A percentile compares a stretch with the other conserved stretches of the same genome.
Conservation (phyloP, 1,140 invertebrate species). For the Calosoma granatense region DNA sequence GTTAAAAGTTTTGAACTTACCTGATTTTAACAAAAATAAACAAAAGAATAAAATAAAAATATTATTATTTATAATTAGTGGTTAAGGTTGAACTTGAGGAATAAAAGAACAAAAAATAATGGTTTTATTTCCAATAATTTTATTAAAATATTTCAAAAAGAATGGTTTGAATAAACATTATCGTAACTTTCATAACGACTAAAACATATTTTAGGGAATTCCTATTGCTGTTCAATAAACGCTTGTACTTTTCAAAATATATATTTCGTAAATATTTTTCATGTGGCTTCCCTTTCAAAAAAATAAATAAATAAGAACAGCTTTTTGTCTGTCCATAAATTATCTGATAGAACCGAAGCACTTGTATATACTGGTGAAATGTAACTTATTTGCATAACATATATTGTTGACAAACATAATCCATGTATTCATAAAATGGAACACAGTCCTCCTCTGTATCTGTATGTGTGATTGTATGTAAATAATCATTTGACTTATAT, state of each 20-base stretch:
- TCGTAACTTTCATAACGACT: neutral
- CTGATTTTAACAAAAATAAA: too few species aligned
- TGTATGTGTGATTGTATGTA: too few species aligned
- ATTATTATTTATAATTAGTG: too few species aligned
- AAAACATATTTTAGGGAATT: slow-evolving; percentile 1
- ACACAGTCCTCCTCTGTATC: too few species aligned
- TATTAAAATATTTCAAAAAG: slow-evolving; percentile 8
- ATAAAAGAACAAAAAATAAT: neutral
- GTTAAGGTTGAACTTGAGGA: too few species aligned
- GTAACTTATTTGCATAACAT: neutral
- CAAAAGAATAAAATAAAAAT: neutral
- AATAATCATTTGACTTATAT: neutral
- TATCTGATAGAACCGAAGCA: neutral
- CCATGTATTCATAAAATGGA: too few species aligned
- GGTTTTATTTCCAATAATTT: slow-evolving; percentile 7
- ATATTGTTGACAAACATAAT: neutral
- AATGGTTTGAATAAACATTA: slow-evolving; percentile 3
- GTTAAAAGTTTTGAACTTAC: too few species aligned
- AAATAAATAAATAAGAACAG: neutral
- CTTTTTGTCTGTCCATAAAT: slow-evolving; percentile 5
- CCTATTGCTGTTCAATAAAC: neutral
- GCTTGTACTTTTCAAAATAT: slow-evolving; percentile 7
- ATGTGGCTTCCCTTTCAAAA: neutral
- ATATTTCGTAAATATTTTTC: too few species aligned
- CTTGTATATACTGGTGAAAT: too few species aligned